These are phyloP conservation scores for Sarcophilus harrisii DNA, from an alignment of 2,797 vertebrate genomes.

Conservation along the genomic window DNA sequence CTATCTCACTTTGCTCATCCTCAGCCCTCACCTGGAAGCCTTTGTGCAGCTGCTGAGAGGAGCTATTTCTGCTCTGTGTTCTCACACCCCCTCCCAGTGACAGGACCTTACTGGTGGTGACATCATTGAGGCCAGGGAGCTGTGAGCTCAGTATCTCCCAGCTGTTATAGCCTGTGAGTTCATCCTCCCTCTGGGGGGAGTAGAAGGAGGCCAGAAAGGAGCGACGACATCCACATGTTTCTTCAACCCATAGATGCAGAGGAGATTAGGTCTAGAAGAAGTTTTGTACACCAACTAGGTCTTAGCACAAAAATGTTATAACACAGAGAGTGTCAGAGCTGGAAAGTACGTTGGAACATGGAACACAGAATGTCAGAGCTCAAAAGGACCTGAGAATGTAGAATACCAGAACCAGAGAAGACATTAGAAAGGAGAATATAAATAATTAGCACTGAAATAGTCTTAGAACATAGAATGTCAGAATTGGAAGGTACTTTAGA, in stretches of 20 bases:
- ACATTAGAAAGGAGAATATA: background rate
- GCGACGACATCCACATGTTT: background rate
- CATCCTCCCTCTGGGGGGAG: background rate
- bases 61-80: slow-evolving; percentile 2
- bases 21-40: background rate
- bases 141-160: slow-evolving; percentile 3
- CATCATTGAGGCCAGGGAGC: background rate
- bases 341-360: background rate
- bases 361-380: background rate
- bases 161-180: background rate
- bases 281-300: background rate
- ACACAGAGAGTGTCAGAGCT: background rate
- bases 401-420: background rate
- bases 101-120: slow-evolving; percentile 1
- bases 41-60: background rate
- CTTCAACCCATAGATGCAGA: background rate
- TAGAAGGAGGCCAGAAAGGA: background rate
- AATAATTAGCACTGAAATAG: background rate
- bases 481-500: background rate
- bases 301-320: background rate
- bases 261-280: background rate
- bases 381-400: background rate
- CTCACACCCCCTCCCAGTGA: slow-evolving; percentile 5
- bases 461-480: background rate
- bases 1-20: background rate